Base-by-base conservation (phyloP, 2,797 vertebrate genomes). In the Spondyliosoma cantharus region DNA sequence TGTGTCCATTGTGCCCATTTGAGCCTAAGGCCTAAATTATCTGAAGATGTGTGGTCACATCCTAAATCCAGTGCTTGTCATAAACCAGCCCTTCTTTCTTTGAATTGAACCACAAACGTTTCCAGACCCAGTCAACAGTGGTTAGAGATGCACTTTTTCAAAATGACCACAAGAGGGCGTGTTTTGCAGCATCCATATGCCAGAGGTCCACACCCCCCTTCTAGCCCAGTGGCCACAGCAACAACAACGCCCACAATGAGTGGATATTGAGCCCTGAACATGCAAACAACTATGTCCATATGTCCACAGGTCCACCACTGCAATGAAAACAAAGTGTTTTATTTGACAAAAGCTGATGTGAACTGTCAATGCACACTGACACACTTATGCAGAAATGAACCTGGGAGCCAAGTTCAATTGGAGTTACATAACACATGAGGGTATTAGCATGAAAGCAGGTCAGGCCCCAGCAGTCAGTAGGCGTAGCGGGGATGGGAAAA, bases 101-200 rank as follows among this genome's bases (percentile, higher is more conserved):
- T 82, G 53, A 37, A 87, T 43, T 69, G 24, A 81, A 78, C 79
- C 73, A n/a, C 82, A 88, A 85, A 73, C 19, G 7, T 80, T 86
- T 86, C 80, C 80, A 90, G 65, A 73, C 22, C 5, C 27, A n/a
- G 84, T 76, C 37, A 60, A 22, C 29, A 8, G 37, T 17, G 49
- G 64, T 29, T 17, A 66, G 22, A 53, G 19, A 27, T 78, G 78
- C 71, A 78, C 56, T 54, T 76, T 15, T 24, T 25, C 25, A 49
- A 85, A 86, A 27, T 53, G 0, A 32, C 90, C 94, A 93, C 92
- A 82, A 91, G 93, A 90, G 79, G 92, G 68, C 53, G 19, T 78
- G 81, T 78, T 82, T 87, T 89, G 76, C 81, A 75, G 82, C 81
- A 90, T 84, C 46, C 71, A 50, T 82, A 73, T n/a, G 8, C 78